Evolutionary conservation across 2,113 vertebrate species (phyloP), one percentile per base, ranked within the genome.

Genomic region (Syngnathus typhle): DNA sequence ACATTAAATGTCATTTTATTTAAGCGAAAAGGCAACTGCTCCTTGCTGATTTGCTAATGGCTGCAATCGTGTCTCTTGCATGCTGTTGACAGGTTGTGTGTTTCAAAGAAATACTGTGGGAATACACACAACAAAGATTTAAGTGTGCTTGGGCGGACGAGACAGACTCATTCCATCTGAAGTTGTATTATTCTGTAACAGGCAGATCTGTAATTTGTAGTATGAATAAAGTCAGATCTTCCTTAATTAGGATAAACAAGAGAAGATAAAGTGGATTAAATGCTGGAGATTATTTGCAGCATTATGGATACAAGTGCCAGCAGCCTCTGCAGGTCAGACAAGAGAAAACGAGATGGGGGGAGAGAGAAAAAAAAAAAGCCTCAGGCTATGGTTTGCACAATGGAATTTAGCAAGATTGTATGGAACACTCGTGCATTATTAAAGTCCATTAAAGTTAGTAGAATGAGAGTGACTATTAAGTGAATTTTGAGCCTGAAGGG

Each of bases 241-340:
- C 62, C 65, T 75, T 81, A 87, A 84, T 85, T 82, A 79, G 73
- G 69, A 86, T 83, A 78, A 79, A 81, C 82, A 82, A 84, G 74
- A 62, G 71, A 78, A 73, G 83, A 71, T 81, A 69, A 73, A 67
- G 80, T 79, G 81, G 79, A 87, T 87, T 67, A 81, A 70, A 76
- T 79, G 73, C 6, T 0, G 70, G 47, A 84, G 76, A 81, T 79
- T 76, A 86, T 84, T 79, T 81, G 23, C 12, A 70, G 67, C 79
- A 77, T 84, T 77, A 81, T 72, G 51, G 67, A 75, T 78, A 72
- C 70, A 70, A 67, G 68, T 62, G 64, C 63, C 65, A 46, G 71
- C 61, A 71, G 69, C 78, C 71, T 77, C 60, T 77, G 27, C 62
- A 71, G 76, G 70, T 68, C 44, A 63, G 60, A 64, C 67, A 67